Base-by-base conservation (phyloP, 1,140 invertebrate genomes). In the Drosophila sturtevanti region DNA sequence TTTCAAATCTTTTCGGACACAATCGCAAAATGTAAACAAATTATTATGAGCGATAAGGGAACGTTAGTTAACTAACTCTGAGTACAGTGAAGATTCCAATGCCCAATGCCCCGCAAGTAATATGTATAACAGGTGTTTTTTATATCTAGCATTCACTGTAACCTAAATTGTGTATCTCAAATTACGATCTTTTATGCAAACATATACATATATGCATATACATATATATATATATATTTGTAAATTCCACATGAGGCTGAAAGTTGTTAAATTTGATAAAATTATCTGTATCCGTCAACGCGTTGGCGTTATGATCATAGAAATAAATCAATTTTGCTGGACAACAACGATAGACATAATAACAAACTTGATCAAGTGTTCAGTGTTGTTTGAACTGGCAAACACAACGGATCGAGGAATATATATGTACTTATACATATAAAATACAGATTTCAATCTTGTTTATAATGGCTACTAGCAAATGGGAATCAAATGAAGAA, bases 401-500 rank as follows among this genome's bases (percentile, higher is more conserved):
- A 58, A 21, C 27, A 22, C 9, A 35, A 31, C 64, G 64, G 72
- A 68, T 59, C 63, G 0, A 4, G 9, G 0, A 12, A 4, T 44
- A 24, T 48, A 58, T 11, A 58, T n/a, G n/a, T 6, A 16, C 6
- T 1, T n/a, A 10, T 27, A 14, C 21, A 41, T n/a, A 9, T n/a
- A 4, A 14, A n/a, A 6, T 31, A 31, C 27, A 6, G 5, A 6
- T 11, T 37, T 7, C 0, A 37, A n/a, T 38, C 12, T 38, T 38
- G 3, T n/a, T 14, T 4, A 37, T 14, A 63, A 75, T 75, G 72
- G 27, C n/a, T 10, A 12, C 51, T 24, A 63, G 24, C 16, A 63
- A 64, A 12, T 92, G 80, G 90, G 89, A 90, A 61, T 93, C 95
- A 68, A 90, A 94, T 86, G 93, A 93, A 90, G 95, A 96, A 80